Base-by-base conservation (phyloP, 2,113 vertebrate species). In the Tychaedon coryphoeus region DNA sequence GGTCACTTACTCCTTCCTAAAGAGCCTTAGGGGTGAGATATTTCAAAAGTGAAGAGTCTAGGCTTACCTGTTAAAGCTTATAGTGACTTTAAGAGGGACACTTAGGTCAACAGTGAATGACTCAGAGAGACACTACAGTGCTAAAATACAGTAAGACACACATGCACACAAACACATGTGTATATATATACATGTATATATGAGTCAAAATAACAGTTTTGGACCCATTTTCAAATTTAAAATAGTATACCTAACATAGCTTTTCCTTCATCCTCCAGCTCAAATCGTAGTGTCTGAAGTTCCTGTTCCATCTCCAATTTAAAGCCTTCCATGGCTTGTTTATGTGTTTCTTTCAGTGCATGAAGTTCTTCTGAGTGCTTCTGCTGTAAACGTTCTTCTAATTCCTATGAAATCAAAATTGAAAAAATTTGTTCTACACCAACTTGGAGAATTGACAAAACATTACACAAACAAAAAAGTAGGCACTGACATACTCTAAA, bases 221-320 rank as follows among this genome's bases (percentile, higher is more conserved):
- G 19, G 76, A 47, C 22, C 15, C 29, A 19, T 53, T 74, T 66
- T 56, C 48, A 91, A 76, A 73, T 88, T 50, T 38, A 36, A 72
- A 97, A 90, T 90, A 40, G 5, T 16, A 42, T 97, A 99, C 99
- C 99, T 96, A 99, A 98, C 99, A 99, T 99, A 90, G 99, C 99
- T 97, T 99, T 99, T 94, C 99, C 99, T 98, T 99, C 99, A 70
- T 99, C 99, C 97, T 99, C 99, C 96, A 99, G 97, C 65, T 99
- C 99, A 86, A 99, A 99, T 92, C 99, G 98, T 22, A 99, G 98
- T 1, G 99, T 99, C 92, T 99, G 99, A 87, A 99, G 98, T 78
- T 99, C 99, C 90, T 99, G 99, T 33, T 99, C 99, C 66, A 99
- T 99, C 96, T 99, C 99, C 96, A 99, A 84, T 88, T 99, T 99